Conservation (phyloP, 2,113 vertebrate genomes). For the Catharus minimus region DNA sequence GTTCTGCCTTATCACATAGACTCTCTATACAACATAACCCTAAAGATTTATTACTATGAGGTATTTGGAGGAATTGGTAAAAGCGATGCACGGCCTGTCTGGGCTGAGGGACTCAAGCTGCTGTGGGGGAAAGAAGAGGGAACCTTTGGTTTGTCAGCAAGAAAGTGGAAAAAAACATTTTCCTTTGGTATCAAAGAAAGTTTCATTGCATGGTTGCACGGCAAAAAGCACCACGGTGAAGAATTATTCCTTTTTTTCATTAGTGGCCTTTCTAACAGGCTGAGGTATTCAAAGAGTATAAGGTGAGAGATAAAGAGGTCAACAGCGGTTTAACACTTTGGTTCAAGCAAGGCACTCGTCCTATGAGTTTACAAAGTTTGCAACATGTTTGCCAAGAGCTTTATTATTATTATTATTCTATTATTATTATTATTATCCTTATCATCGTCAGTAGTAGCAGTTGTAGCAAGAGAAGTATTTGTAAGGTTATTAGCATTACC, state of each 20-base stretch:
- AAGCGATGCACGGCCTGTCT: slow-evolving; percentile 92
- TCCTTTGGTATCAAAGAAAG: slow-evolving; percentile 96
- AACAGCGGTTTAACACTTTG: slow-evolving; percentile 99
- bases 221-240: slow-evolving; percentile 98
- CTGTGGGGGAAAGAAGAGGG: slow-evolving; percentile 71
- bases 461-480: slow-evolving; percentile 65
- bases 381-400: slow-evolving; percentile 86
- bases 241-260: slow-evolving; percentile 89
- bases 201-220: slow-evolving; percentile 97
- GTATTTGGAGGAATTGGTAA: slow-evolving; percentile 98
- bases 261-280: slow-evolving; percentile 97
- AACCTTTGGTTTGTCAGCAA: slow-evolving; percentile 97
- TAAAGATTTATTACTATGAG: slow-evolving; percentile 98
- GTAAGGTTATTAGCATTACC: slow-evolving; percentile 65
- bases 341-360: slow-evolving; percentile 99
- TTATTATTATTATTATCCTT: slow-evolving; percentile 46
- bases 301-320: slow-evolving; percentile 93
- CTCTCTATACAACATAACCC: slow-evolving; percentile 95
- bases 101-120: slow-evolving; percentile 66
- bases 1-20: slow-evolving; percentile 95
- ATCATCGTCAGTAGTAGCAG: slow-evolving; percentile 66
- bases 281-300: slow-evolving; percentile 99
- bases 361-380: slow-evolving; percentile 96
- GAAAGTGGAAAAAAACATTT: slow-evolving; percentile 82
- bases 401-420: slow-evolving; percentile 65